Conservation (phyloP, 2,113 vertebrate species). For the Myotis davidii region DNA sequence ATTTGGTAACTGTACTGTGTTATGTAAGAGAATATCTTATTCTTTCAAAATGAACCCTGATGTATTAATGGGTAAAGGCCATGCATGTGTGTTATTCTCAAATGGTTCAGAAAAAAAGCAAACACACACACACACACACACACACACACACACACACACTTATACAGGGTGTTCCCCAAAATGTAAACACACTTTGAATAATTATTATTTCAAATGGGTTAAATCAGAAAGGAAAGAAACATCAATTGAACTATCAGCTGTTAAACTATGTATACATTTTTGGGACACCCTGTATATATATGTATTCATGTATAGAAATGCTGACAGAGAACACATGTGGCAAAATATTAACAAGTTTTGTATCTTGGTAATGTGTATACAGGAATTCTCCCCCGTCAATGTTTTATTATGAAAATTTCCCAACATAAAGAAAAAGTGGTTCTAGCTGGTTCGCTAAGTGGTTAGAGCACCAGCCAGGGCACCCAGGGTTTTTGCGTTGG, state of each 20-base stretch:
- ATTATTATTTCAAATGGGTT: too few species aligned
- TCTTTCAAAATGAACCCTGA: neutral
- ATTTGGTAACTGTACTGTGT: slow-evolving; percentile 36
- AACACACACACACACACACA: neutral
- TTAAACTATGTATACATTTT: too few species aligned
- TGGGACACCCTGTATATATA: neutral
- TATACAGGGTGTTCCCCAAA: too few species aligned
- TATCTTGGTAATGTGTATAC: neutral
- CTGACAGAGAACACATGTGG: neutral
- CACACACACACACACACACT: neutral
- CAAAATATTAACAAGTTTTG: slow-evolving; percentile 28
- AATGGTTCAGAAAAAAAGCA: neutral
- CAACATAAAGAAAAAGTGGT: neutral
- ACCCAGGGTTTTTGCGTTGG: too few species aligned
- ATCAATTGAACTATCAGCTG: too few species aligned
- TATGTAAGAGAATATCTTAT: neutral
- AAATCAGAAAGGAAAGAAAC: too few species aligned
- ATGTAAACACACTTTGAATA: too few species aligned
- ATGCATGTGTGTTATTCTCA: neutral
- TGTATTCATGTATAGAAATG: neutral
- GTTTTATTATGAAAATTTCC: slow-evolving; percentile 30
- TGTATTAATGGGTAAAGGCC: slow-evolving; percentile 27
- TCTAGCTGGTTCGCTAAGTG: too few species aligned
- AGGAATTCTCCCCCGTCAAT: neutral
- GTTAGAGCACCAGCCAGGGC: too few species aligned